Evolutionary conservation across 2,797 vertebrate species (phyloP).

Genomic region (Sternotherus odoratus): DNA sequence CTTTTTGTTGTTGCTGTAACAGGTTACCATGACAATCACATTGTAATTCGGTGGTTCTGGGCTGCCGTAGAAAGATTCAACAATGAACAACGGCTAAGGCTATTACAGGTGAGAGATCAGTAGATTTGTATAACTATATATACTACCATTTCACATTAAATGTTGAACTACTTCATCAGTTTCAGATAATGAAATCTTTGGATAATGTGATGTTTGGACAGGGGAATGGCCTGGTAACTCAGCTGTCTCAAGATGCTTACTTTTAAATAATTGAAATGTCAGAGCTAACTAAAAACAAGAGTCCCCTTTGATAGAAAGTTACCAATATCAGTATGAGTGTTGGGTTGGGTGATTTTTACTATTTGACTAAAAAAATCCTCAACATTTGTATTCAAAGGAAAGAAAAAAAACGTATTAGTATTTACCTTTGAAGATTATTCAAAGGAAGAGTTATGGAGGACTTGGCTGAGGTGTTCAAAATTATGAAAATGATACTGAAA

Average conservation of each 20-base stretch:
- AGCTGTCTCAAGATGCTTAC: neutral
- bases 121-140: neutral
- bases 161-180: neutral
- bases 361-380: neutral
- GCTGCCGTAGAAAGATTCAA: conserved; percentile 98
- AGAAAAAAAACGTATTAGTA: neutral
- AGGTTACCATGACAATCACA: conserved; percentile 99
- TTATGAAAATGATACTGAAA: conserved; percentile 4
- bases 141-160: neutral
- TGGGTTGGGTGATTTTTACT: neutral
- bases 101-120: conserved; percentile 90
- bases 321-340: neutral
- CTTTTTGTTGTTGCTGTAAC: conserved; percentile 42
- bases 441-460: neutral
- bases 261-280: neutral
- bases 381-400: neutral
- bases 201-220: neutral
- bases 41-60: conserved; percentile 99
- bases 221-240: neutral
- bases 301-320: neutral
- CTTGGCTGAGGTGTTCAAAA: neutral
- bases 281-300: neutral
- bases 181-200: neutral
- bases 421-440: neutral
- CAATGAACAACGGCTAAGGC: conserved; percentile 95